Conservation (phyloP, 2,797 vertebrate species). For the Rallus crepitans region DNA sequence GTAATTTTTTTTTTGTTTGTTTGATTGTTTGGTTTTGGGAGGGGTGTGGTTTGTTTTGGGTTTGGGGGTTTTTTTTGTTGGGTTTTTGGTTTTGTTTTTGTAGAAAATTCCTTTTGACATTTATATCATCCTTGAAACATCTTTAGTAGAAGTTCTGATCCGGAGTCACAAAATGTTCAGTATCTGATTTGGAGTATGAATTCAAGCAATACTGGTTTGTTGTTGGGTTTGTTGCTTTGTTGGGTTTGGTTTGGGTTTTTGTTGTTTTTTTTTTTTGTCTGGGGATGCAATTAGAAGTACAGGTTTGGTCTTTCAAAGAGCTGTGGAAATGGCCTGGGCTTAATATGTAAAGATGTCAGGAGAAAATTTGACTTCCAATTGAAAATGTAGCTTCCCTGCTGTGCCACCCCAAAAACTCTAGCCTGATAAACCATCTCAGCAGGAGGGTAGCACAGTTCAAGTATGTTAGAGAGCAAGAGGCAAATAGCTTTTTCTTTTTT, state of each 20-base stretch:
- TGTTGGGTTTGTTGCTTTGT: background rate
- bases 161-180: background rate
- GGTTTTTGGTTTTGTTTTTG: too few species aligned
- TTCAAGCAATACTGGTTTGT: background rate
- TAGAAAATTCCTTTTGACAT: background rate
- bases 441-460: background rate
- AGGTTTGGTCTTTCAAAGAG: background rate
- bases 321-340: background rate
- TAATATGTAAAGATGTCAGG: background rate
- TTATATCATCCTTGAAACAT: background rate
- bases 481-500: background rate
- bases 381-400: background rate
- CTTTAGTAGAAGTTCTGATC: background rate
- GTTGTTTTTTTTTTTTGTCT: background rate
- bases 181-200: background rate
- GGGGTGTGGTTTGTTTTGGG: too few species aligned
- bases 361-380: background rate
- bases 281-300: background rate
- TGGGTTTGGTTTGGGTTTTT: background rate
- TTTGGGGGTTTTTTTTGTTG: too few species aligned
- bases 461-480: background rate
- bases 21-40: too few species aligned
- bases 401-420: background rate
- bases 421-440: background rate
- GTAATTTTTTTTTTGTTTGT: background rate